These are phyloP conservation scores for Pelodiscus sinensis DNA, from an alignment of 2,113 vertebrate species.

Conservation along the genomic window DNA sequence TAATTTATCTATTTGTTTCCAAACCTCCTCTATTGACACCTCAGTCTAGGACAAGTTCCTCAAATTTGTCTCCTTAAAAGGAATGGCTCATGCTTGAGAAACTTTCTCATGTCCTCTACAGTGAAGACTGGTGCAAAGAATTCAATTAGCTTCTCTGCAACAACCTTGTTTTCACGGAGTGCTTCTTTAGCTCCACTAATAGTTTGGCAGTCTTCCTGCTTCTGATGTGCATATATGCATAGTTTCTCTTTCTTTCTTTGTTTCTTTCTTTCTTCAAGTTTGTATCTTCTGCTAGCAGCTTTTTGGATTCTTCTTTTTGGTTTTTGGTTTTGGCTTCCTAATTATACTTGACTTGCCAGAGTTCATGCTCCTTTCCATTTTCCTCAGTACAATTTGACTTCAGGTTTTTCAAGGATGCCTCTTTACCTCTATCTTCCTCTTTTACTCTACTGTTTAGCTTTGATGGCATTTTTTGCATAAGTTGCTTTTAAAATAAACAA, in stretches of 20 bases:
- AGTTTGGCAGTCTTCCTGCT: not conserved
- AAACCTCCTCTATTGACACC: too few species aligned
- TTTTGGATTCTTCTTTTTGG: not conserved
- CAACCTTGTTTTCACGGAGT: not conserved
- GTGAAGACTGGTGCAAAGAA: too few species aligned
- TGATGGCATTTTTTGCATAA: not conserved
- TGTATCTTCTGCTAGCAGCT: not conserved
- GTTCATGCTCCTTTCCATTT: not conserved
- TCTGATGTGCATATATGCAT: not conserved
- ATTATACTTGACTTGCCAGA: not conserved
- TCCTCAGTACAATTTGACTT: not conserved
- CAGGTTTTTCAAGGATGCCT: not conserved
- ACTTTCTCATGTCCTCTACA: too few species aligned
- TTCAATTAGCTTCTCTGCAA: not conserved
- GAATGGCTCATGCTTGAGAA: too few species aligned
- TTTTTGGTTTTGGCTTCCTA: not conserved
- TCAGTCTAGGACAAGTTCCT: too few species aligned
- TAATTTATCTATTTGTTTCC: too few species aligned
- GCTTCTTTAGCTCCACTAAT: not conserved
- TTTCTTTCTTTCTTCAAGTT: not conserved
- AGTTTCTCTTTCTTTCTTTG: too few species aligned
- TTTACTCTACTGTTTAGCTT: not conserved
- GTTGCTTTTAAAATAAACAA: not conserved
- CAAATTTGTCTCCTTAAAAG: too few species aligned
- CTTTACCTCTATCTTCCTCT: not conserved